Conservation (phyloP, 2,113 vertebrate species). For the Pelodiscus sinensis region DNA sequence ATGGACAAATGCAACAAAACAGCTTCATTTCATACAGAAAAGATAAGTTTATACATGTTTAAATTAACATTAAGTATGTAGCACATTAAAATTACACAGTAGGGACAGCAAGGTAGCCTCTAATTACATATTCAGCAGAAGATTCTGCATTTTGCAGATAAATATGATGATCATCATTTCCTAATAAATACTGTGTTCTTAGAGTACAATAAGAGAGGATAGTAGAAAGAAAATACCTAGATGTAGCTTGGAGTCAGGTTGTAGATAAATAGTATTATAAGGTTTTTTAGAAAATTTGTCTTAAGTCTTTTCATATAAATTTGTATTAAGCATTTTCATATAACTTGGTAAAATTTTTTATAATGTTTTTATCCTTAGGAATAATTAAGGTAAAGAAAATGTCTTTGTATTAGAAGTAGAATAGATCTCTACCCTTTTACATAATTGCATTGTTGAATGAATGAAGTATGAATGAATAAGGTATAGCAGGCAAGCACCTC, state of each 20-base stretch:
- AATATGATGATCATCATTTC: background rate
- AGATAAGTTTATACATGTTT: background rate
- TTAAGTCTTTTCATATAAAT: no score
- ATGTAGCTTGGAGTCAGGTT: background rate
- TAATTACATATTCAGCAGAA: background rate
- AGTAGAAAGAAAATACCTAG: background rate
- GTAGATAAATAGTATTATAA: no score
- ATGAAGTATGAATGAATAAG: no score
- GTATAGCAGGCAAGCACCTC: no score
- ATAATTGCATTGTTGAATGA: no score
- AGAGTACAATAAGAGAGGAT: background rate
- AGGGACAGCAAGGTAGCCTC: background rate
- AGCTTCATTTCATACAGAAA: accelerated
- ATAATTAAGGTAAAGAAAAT: no score
- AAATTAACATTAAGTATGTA: background rate
- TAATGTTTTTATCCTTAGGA: no score
- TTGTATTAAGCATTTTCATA: no score
- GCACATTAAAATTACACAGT: background rate
- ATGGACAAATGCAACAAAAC: background rate
- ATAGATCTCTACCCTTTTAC: no score
- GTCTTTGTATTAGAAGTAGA: no score
- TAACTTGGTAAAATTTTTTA: no score
- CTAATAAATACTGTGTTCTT: background rate
- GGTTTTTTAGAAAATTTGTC: no score
- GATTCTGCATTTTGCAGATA: background rate